Evolutionary conservation across 1,140 invertebrate genomes (phyloP), one percentile per base, ranked within the genome.

Genomic region (Dolichoris vasculosae): DNA sequence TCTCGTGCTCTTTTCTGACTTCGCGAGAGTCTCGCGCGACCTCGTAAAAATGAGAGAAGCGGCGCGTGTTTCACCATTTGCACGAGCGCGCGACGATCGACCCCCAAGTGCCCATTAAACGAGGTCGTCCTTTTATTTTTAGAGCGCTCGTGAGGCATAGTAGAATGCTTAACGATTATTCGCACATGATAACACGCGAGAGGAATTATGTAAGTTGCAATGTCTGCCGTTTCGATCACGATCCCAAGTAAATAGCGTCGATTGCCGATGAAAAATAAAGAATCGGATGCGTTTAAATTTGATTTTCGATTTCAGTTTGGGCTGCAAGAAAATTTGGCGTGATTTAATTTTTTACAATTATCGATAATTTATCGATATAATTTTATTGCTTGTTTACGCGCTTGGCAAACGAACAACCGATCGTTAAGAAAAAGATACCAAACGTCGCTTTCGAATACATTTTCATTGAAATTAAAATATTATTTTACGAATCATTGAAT

Each of bases 91-190:
- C 55, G 69, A 76, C 51, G 84, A 81, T 77, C 78, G 79, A 79
- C 76, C 83, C 76, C 87, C 46, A 77, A 82, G 59, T 82, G 63
- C 79, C 69, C 67, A 77, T 82, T 82, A 69, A 86, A 73, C 64
- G 76, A 80, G 69, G 77, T 77, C 84, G 84, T 17, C 78, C 78
- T 81, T 79, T 85, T 85, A 85, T 81, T 85, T 85, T 85, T 85
- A 85, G 83, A 79, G 83, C 46, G 32, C 64, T 67, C 3, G 32
- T 23, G 63, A 35, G n/a, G 75, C 48, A 51, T 51, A 46, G 46
- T 35, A 35, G 79, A 82, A 43, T 64, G 20, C 43, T 82, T 82
- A 80, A 80, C 30, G 80, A 67, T 46, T 26, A 75, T 43, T 43
- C 40, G 43, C 20, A 23, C 23, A 30, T n/a, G 51, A 40, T 6